These are phyloP conservation scores for Campoplex nolae DNA, from an alignment of 2,888 invertebrate species.

Conservation along the genomic window DNA sequence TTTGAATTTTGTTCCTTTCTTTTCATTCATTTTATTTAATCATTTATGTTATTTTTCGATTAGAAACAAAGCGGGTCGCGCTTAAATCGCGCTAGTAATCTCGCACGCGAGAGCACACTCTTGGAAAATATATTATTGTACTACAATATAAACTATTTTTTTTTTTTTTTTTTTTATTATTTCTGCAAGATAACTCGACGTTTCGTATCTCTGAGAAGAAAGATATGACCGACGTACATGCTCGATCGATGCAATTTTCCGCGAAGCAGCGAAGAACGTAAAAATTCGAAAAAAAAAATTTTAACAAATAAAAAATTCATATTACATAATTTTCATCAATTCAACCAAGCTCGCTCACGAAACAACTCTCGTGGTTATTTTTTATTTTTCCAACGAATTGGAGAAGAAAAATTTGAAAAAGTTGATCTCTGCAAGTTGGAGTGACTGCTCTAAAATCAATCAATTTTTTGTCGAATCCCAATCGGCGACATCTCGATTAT, in stretches of 20 bases:
- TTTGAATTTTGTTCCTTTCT: background rate
- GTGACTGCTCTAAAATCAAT: background rate
- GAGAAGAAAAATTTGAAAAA: background rate
- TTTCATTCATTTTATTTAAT: background rate
- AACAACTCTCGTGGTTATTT: background rate
- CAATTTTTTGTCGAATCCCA: background rate
- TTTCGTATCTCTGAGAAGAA: slow-evolving; percentile 51
- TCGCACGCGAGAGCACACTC: slow-evolving; percentile 58
- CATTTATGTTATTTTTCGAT: slow-evolving; percentile 24
- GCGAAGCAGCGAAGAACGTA: background rate
- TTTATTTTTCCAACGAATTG: background rate
- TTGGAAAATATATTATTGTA: slow-evolving; percentile 69
- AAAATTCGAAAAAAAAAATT: background rate
- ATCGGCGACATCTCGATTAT: background rate
- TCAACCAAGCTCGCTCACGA: background rate
- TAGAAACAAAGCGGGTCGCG: slow-evolving; percentile 51
- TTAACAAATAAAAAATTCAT: background rate
- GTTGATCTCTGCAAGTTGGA: background rate
- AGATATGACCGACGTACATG: slow-evolving; percentile 22
- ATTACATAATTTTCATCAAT: background rate
- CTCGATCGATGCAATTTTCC: background rate
- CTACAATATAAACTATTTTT: slow-evolving; percentile 62
- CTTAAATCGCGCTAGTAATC: slow-evolving; percentile 38
- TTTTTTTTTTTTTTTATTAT: background rate
- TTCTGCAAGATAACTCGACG: slow-evolving; percentile 17